Conservation (phyloP, 2,113 vertebrate species). For the Rallus limicola region DNA sequence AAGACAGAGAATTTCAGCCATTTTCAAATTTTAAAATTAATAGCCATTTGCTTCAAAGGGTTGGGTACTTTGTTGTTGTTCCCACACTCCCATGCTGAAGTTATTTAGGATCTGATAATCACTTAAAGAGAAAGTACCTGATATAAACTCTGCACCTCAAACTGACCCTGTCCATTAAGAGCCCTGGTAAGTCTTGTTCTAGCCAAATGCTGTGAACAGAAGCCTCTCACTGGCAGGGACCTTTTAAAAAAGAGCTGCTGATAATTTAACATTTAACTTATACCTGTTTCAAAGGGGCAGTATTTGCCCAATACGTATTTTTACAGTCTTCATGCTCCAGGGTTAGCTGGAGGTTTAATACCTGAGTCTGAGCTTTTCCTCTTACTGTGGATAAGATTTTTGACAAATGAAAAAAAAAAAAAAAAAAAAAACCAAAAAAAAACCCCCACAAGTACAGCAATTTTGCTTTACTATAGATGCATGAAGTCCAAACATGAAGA, state of each 20-base stretch:
- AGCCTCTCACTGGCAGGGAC: not conserved
- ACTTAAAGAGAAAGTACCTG: constrained; percentile 43
- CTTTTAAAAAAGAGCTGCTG: not conserved
- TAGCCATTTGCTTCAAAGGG: not conserved
- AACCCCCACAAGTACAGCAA: constrained; percentile 19
- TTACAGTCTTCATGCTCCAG: constrained; percentile 22
- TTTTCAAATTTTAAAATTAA: not conserved
- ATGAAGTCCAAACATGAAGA: constrained; percentile 35
- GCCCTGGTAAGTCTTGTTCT: not conserved
- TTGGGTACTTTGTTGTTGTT: not conserved
- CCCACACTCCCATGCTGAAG: not conserved
- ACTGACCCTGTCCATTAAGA: not conserved
- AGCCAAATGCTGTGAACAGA: not conserved
- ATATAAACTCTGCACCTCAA: not conserved
- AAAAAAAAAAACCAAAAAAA: no score
- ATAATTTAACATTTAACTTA: constrained; percentile 11
- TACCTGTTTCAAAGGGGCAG: constrained; percentile 27
- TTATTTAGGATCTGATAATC: constrained; percentile 38
- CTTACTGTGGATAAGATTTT: constrained; percentile 37
- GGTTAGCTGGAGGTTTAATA: not conserved
- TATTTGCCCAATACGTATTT: constrained; percentile 28
- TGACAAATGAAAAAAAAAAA: constrained; percentile 21
- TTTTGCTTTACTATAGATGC: not conserved
- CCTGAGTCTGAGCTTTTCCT: not conserved
- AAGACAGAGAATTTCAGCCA: not conserved